Evolutionary conservation across 2,113 vertebrate genomes (phyloP).

Genomic region (Bostrychus sinensis): DNA sequence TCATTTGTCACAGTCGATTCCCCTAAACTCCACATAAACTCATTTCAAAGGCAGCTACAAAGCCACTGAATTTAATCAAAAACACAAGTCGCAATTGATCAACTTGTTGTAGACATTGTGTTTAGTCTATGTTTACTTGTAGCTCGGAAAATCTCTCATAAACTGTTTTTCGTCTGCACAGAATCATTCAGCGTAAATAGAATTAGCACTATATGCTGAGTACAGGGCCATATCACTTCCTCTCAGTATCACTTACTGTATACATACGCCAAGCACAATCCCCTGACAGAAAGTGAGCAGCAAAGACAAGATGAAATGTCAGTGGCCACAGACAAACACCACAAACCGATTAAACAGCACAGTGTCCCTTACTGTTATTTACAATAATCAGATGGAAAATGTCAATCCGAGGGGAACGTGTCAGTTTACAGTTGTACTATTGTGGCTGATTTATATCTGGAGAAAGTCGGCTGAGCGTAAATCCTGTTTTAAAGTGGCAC

Average conservation of each 20-base stretch:
- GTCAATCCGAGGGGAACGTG: constrained; percentile 30
- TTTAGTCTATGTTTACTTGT: constrained; percentile 66
- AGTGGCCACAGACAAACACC: constrained; percentile 42
- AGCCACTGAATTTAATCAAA: constrained; percentile 72
- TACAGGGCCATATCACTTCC: constrained; percentile 52
- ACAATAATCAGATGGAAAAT: constrained; percentile 47
- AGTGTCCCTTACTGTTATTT: constrained; percentile 31
- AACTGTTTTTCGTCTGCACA: constrained; percentile 46
- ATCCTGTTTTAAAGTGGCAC: constrained; percentile 8
- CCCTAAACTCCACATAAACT: constrained; percentile 77
- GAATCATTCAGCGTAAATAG: constrained; percentile 61
- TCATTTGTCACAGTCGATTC: constrained; percentile 81
- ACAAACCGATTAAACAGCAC: constrained; percentile 43
- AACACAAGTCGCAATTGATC: constrained; percentile 78
- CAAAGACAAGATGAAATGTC: constrained; percentile 50
- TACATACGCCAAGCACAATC: constrained; percentile 45
- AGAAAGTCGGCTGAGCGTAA: not conserved
- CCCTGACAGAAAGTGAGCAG: constrained; percentile 48
- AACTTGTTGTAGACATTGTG: constrained; percentile 75
- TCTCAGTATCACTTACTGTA: constrained; percentile 58
- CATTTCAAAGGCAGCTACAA: constrained; percentile 75
- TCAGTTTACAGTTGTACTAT: constrained; percentile 22
- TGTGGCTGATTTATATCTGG: constrained; percentile 19
- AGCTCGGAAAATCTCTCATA: constrained; percentile 55
- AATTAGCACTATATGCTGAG: constrained; percentile 70